Percentiles rank a stretch among this genome's conserved stretches.
Conservation (phyloP, 1,140 invertebrate species). For the Drosophila equinoxialis region DNA sequence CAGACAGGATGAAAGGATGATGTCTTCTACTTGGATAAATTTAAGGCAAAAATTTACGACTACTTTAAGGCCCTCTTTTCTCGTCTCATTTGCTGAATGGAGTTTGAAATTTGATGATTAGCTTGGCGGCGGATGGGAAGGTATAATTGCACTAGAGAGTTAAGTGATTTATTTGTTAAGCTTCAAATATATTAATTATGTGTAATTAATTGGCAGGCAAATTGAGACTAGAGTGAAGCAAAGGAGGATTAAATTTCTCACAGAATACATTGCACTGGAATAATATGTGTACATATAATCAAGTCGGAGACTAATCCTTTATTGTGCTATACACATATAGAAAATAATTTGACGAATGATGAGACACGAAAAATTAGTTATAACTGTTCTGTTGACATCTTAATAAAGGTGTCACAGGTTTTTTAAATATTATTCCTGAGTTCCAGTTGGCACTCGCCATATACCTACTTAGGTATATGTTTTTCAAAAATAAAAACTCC, state of each 20-base stretch:
- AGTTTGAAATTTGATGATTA: constrained; percentile 13
- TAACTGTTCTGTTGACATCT: too few relatives aligned
- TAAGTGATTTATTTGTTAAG: constrained; percentile 59
- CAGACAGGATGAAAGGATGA: constrained; percentile 26
- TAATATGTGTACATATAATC: background rate
- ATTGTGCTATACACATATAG: too few relatives aligned
- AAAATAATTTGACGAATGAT: too few relatives aligned
- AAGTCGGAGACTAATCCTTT: background rate
- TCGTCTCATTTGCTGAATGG: constrained; percentile 45
- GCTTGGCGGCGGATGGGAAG: constrained; percentile 2
- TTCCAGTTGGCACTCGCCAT: too few relatives aligned
- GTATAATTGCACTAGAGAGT: constrained; percentile 4
- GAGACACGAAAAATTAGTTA: too few relatives aligned
- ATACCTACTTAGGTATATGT: too few relatives aligned
- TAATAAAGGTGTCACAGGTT: too few relatives aligned
- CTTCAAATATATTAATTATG: constrained; percentile 66
- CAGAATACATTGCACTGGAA: background rate
- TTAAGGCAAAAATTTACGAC: constrained; percentile 55
- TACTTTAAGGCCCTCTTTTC: constrained; percentile 34
- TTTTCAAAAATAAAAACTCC: too few relatives aligned
- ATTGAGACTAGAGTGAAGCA: background rate
- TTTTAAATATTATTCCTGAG: too few relatives aligned
- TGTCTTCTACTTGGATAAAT: constrained; percentile 38
- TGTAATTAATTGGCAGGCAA: constrained; percentile 52
- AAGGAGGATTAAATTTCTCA: background rate